Base-by-base conservation (phyloP, 2,888 invertebrate genomes). In the Apomyelois bistriatella region DNA sequence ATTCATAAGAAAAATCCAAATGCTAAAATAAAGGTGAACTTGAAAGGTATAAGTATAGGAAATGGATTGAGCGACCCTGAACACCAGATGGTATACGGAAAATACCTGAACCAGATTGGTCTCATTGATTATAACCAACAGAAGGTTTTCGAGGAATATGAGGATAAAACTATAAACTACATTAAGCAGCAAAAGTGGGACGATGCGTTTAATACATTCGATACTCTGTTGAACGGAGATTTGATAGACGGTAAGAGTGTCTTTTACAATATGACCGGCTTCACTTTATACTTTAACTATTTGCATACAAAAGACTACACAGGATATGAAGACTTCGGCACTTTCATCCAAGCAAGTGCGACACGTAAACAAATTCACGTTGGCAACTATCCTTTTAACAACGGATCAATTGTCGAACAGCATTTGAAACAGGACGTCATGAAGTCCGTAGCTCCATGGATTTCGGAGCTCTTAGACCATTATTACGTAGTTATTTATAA, bases 291-390 rank as follows among this genome's bases (percentile, higher is more conserved):
- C 66, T 96, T 93, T 73, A 96, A 96, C 74, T 95, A 92, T 70
- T 76, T 97, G 13, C 88, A 92, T 49, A 91, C 93, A 0, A 85
- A 92, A 50, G 93, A 93, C 47, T 91, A 91, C 59, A 84, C 76
- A 5, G 79, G 85, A 12, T 78, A 82, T 28, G 75, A 85, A 62
- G 90, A 88, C 56, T 93, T 94, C 81, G 90, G 91, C 0, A 85
- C 90, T 0, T 95, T 93, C 90, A 79, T 94, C 58, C 94, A 95
- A 65, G 87, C 86, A 37, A 81, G 82, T 43, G 86, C 91, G 41
- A 92, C 95, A 0, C 91, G 97, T 1, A 92, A 90, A 50, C 93
- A 94, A 0, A 94, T 98, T 55, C 97, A 98, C 76, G 97, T 98
- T 0, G 98, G 98, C 1, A 94, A 95, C 64, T 79, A 92, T 17